Conservation (phyloP, 2,888 invertebrate genomes). For the Antitype chi region DNA sequence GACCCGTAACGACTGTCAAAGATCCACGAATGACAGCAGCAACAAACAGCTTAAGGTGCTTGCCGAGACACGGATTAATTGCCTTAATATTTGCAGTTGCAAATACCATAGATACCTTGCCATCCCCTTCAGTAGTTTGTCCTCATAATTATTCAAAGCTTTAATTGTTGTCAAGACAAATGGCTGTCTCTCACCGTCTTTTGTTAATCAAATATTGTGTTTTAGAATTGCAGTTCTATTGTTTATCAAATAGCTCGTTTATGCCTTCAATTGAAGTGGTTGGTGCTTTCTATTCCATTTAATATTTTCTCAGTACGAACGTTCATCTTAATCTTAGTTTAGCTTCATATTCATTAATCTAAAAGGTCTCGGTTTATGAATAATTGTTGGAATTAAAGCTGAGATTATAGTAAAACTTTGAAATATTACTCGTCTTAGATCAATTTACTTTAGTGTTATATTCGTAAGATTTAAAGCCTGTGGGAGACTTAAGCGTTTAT, state of each 20-base stretch:
- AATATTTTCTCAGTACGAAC: conserved; percentile 35
- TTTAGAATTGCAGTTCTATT: conserved; percentile 46
- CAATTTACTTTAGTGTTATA: conserved; percentile 24
- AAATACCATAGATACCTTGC: background rate
- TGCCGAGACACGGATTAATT: no score
- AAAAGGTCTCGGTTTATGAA: conserved; percentile 31
- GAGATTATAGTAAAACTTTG: conserved; percentile 35
- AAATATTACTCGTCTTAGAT: conserved; percentile 21
- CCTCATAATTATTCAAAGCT: conserved; percentile 57
- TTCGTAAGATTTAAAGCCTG: background rate
- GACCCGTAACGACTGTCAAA: no score
- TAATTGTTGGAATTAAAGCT: conserved; percentile 33
- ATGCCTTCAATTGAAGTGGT: conserved; percentile 46
- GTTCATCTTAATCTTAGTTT: conserved; percentile 31
- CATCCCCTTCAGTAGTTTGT: conserved; percentile 66
- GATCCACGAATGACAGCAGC: no score
- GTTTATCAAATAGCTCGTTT: conserved; percentile 35
- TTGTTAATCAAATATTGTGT: conserved; percentile 60
- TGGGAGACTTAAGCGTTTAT: background rate
- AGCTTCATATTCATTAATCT: conserved; percentile 29
- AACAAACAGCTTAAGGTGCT: no score
- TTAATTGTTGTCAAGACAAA: conserved; percentile 60
- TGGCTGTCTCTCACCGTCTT: conserved; percentile 56
- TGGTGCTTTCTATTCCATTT: conserved; percentile 31
- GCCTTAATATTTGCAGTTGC: conserved; percentile 2